Conservation (phyloP, 2,797 vertebrate species). For the Hoplostethus mediterraneus region DNA sequence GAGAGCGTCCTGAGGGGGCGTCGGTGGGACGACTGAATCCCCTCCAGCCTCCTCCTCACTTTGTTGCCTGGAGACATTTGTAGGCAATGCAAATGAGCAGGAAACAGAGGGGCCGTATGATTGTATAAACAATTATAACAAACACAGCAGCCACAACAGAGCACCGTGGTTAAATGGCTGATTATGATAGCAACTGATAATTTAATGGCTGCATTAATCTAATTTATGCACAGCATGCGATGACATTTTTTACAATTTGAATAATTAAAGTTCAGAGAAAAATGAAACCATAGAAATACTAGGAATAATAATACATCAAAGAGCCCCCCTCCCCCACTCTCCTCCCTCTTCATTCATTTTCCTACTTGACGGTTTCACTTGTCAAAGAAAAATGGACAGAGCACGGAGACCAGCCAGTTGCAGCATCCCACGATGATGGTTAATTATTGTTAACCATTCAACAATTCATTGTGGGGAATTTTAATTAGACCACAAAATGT, state of each 20-base stretch:
- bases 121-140: slow-evolving; percentile 77
- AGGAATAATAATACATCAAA: slow-evolving; percentile 68
- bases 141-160: slow-evolving; percentile 64
- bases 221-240: slow-evolving; percentile 78
- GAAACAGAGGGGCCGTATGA: slow-evolving; percentile 70
- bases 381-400: slow-evolving; percentile 58
- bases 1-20: slow-evolving; percentile 66
- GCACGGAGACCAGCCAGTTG: slow-evolving; percentile 45
- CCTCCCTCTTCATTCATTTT: neutral
- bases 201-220: slow-evolving; percentile 80
- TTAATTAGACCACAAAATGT: slow-evolving; percentile 87
- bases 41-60: slow-evolving; percentile 69
- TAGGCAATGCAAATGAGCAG: slow-evolving; percentile 80
- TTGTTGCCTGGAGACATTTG: slow-evolving; percentile 80
- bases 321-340: slow-evolving; percentile 13
- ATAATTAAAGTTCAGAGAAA: slow-evolving; percentile 78
- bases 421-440: slow-evolving; percentile 68
- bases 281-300: slow-evolving; percentile 62
- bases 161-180: slow-evolving; percentile 76
- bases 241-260: slow-evolving; percentile 76
- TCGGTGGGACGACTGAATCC: slow-evolving; percentile 66
- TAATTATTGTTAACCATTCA: slow-evolving; percentile 82
- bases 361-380: slow-evolving; percentile 48
- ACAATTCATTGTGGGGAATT: slow-evolving; percentile 76
- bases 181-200: slow-evolving; percentile 82